phyloP scores from a whole-genome alignment of 2,797 vertebrate genomes.

The Lutjanus campechanus region DNA sequence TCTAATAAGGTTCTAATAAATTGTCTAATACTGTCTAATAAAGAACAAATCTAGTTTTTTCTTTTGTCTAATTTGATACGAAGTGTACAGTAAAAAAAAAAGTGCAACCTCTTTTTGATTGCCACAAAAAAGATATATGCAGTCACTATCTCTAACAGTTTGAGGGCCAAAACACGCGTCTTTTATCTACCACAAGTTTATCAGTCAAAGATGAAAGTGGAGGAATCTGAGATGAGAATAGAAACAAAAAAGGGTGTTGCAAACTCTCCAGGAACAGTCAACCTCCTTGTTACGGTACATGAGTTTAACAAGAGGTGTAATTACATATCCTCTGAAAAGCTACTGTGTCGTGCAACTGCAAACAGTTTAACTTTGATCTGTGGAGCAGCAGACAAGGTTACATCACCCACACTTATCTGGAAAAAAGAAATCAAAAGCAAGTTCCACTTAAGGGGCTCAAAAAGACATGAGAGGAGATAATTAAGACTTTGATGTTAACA shows the following conservation, averaged over 20 bases:
- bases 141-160: constrained; percentile 15
- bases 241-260: constrained; percentile 8
- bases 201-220: constrained; percentile 48
- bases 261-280: constrained; percentile 42
- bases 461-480: constrained; percentile 30
- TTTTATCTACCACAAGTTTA: constrained; percentile 37
- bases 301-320: constrained; percentile 63
- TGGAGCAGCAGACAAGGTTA: constrained; percentile 51
- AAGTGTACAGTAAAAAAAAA: no score
- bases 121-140: neutral
- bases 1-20: no score
- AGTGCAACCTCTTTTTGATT: neutral
- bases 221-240: constrained; percentile 41
- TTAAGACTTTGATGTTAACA: constrained; percentile 52
- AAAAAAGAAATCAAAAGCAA: constrained; percentile 30
- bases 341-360: constrained; percentile 50
- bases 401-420: constrained; percentile 53
- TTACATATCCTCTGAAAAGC: constrained; percentile 64
- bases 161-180: constrained; percentile 17
- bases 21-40: no score
- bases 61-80: no score
- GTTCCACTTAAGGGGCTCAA: constrained; percentile 47
- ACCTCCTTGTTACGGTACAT: constrained; percentile 51
- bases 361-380: constrained; percentile 67
- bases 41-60: no score